Conservation (phyloP, 2,888 invertebrate genomes). For the Rhamnusium bicolor region DNA sequence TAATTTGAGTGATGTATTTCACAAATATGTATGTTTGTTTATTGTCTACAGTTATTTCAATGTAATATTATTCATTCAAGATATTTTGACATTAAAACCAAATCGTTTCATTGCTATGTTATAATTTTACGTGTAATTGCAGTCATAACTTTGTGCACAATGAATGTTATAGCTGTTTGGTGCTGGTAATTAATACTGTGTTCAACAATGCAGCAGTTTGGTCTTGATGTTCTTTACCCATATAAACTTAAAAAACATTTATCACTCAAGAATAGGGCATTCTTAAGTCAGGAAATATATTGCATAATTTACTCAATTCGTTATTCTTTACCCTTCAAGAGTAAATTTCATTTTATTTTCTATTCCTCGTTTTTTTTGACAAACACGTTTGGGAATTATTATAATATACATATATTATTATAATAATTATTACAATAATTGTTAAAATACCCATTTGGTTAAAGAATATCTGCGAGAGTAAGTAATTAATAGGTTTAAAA, state of each 20-base stretch:
- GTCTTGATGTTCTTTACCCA: background rate
- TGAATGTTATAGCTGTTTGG: constrained; percentile 11
- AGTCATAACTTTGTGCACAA: constrained; percentile 6
- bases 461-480: too few species aligned
- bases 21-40: too few species aligned
- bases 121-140: constrained; percentile 13
- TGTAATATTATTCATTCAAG: background rate
- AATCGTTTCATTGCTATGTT: constrained; percentile 21
- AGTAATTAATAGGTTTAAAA: too few species aligned
- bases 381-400: background rate
- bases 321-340: constrained; percentile 10
- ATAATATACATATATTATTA: too few species aligned
- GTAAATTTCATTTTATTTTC: too few species aligned
- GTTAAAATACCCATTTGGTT: too few species aligned
- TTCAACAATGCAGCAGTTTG: constrained; percentile 22
- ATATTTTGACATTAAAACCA: background rate
- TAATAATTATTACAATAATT: too few species aligned
- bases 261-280: constrained; percentile 31
- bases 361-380: background rate
- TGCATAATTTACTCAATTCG: constrained; percentile 21
- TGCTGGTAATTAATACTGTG: constrained; percentile 23
- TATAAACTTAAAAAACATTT: constrained; percentile 23
- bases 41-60: background rate
- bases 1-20: too few species aligned
- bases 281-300: constrained; percentile 31